Conservation (phyloP, 2,113 vertebrate genomes). For the Lynx canadensis region DNA sequence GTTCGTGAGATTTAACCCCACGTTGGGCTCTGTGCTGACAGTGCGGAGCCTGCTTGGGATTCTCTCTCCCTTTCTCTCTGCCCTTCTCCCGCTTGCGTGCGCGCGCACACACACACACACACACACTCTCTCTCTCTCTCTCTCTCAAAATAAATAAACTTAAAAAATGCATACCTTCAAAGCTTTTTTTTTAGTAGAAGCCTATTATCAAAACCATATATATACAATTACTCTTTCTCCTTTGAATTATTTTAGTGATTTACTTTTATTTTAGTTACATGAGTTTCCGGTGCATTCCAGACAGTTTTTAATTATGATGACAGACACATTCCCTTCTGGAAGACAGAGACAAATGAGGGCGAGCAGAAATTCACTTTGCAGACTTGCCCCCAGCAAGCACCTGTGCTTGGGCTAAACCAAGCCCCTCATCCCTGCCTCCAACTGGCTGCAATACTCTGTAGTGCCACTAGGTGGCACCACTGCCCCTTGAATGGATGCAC, state of each 20-base stretch:
- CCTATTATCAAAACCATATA: background rate
- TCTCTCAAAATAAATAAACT: too few relatives aligned
- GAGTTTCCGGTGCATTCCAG: background rate
- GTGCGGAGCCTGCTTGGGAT: too few relatives aligned
- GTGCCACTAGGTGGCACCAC: conserved; percentile 60
- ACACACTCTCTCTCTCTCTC: too few relatives aligned
- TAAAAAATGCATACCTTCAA: background rate
- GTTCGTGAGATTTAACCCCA: too few relatives aligned
- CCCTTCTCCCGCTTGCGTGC: too few relatives aligned
- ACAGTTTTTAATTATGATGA: background rate
- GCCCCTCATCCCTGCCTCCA: too few relatives aligned
- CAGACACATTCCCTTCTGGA: background rate
- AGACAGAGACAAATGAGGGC: background rate
- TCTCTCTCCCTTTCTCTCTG: too few relatives aligned
- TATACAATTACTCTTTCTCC: background rate
- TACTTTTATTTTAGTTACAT: background rate
- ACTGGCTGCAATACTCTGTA: rapidly evolving
- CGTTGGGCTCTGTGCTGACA: too few relatives aligned
- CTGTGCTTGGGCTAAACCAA: rapidly evolving
- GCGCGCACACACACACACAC: too few relatives aligned
- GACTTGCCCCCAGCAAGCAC: rapidly evolving
- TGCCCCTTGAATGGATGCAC: background rate
- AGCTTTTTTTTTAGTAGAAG: background rate
- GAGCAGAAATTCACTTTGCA: background rate
- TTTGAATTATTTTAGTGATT: conserved; percentile 23